Conservation (phyloP, 2,888 invertebrate genomes). For the Minunthozetes semirufus region DNA sequence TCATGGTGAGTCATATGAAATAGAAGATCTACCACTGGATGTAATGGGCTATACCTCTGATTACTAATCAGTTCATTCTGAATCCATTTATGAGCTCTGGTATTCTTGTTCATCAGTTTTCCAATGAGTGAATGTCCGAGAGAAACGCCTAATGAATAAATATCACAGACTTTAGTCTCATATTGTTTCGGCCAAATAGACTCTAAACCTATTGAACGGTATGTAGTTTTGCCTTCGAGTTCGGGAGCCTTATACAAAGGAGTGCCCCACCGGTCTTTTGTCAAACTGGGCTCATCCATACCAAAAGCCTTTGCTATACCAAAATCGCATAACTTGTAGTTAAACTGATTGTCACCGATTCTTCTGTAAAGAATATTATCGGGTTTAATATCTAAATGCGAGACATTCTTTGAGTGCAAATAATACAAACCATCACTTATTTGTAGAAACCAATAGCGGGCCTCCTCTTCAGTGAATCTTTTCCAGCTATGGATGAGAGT, state of each 20-base stretch:
- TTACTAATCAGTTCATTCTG: not conserved
- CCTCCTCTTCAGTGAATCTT: not conserved
- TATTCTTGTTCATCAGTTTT: not conserved
- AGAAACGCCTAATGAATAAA: not conserved
- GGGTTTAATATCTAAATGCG: not conserved
- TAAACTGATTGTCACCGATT: not conserved
- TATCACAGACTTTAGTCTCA: not conserved
- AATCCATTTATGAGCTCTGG: not conserved
- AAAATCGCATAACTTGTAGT: not conserved
- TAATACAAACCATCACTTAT: not conserved
- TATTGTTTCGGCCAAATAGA: not conserved
- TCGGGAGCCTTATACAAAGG: not conserved
- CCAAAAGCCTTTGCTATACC: not conserved
- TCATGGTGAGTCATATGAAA: not conserved
- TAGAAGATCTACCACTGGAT: not conserved
- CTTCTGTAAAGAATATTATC: not conserved
- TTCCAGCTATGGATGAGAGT: not conserved
- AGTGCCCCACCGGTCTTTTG: not conserved
- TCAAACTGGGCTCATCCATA: not conserved
- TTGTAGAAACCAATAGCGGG: not conserved
- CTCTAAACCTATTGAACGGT: not conserved
- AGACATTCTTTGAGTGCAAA: not conserved
- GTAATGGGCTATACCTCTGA: not conserved
- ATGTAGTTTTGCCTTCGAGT: not conserved
- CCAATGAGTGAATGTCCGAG: not conserved